phyloP scores from a whole-genome alignment of 2,888 invertebrate genomes.

The Latrodectus elegans region DNA sequence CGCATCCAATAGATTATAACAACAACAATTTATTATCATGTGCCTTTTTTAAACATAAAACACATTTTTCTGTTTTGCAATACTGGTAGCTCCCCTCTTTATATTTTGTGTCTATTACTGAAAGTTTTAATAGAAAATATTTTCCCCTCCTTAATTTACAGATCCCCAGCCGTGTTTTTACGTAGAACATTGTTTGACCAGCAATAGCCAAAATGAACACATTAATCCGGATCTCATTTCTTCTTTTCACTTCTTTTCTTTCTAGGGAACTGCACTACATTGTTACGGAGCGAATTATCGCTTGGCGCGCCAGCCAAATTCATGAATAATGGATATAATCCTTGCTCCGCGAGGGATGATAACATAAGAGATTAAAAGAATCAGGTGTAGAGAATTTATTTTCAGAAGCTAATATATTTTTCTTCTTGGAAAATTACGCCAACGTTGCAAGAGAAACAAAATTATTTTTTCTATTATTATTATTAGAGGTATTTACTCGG shows the following conservation, averaged over 20 bases:
- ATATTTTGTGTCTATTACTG: too few relatives aligned
- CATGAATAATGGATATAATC: constrained; percentile 59
- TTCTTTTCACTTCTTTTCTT: neutral
- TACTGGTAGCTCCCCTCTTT: too few relatives aligned
- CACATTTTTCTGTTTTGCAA: too few relatives aligned
- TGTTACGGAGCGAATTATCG: constrained; percentile 16
- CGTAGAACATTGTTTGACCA: too few relatives aligned
- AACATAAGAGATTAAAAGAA: constrained; percentile 13
- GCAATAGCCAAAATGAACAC: neutral
- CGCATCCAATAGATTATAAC: too few relatives aligned
- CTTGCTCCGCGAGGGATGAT: constrained; percentile 1
- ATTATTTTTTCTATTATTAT: neutral
- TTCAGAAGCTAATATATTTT: constrained; percentile 7
- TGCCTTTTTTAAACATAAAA: too few relatives aligned
- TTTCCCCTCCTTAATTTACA: neutral
- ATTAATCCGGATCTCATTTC: neutral
- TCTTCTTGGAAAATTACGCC: neutral
- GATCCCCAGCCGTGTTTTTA: too few relatives aligned
- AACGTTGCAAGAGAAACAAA: too few relatives aligned
- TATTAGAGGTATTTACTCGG: neutral
- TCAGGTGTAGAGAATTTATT: constrained; percentile 27
- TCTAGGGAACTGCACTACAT: constrained; percentile 9
- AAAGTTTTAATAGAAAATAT: neutral
- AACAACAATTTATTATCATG: too few relatives aligned
- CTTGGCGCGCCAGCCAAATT: constrained; percentile 8